Conservation (phyloP, 2,113 vertebrate species). For the Pseudorasbora parva region DNA sequence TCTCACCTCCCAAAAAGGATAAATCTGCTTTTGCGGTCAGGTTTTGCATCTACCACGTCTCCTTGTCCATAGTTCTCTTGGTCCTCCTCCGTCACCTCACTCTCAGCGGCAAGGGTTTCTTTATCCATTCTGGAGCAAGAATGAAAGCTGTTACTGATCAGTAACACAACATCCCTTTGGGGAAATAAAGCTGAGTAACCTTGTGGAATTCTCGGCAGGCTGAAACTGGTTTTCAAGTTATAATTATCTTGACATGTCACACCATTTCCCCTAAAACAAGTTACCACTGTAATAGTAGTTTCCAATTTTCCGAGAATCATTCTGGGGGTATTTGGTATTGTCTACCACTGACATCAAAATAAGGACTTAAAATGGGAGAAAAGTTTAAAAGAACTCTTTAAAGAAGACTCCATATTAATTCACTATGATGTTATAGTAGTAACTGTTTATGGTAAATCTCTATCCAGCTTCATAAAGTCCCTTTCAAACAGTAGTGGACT, state of each 20-base stretch:
- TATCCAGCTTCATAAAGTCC: neutral
- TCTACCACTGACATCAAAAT: neutral
- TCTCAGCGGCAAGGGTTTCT: constrained; percentile 25
- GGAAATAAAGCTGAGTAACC: neutral
- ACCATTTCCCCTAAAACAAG: neutral
- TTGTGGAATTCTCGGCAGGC: neutral
- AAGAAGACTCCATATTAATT: neutral
- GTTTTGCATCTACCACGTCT: constrained; percentile 78
- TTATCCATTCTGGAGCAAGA: constrained; percentile 60
- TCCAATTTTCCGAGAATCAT: no score
- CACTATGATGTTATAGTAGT: neutral
- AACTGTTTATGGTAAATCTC: neutral
- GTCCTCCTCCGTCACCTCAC: constrained; percentile 12
- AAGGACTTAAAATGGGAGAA: neutral
- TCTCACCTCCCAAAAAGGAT: constrained; percentile 75
- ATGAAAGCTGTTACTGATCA: neutral
- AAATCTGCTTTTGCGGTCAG: constrained; percentile 82
- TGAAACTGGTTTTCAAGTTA: neutral
- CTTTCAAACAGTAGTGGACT: neutral
- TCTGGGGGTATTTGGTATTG: neutral
- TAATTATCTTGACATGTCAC: neutral
- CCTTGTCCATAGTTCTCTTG: neutral
- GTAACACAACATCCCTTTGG: neutral
- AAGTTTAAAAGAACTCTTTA: neutral
- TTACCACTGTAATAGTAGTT: neutral